Evolutionary conservation across 2,888 invertebrate genomes (phyloP), one percentile per base, ranked within the genome.

Genomic region (Hyles lineata): DNA sequence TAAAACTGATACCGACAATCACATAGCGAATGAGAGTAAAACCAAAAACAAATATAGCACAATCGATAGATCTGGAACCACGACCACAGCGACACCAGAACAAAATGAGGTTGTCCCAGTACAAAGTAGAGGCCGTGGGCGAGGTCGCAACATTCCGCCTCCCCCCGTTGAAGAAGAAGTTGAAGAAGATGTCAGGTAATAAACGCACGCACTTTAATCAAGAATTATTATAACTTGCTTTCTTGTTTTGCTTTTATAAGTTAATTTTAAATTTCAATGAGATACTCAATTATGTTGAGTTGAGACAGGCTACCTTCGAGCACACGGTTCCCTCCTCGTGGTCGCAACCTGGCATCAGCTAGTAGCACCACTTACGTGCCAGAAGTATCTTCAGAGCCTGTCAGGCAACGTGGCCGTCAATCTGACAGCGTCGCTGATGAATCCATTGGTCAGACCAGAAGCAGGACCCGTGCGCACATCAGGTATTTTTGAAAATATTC

Each of bases 301-400:
- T n/a, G n/a, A n/a, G 85, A 84, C 78, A 94, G 98, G 79, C 90
- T 98, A 77, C 98, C 98, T 2, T 96, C 96, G n/a, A 97, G 97
- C 84, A 98, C 98, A n/a, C 96, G 98, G 77, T 98, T 98, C 89
- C 97, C 97, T 76, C 97, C 97, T 63, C 96, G 97, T 74, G 96
- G 96, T 79, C 93, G 96, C 89, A 90, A 88, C 91, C 80, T 94
- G 71, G 89, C 86, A 23, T 81, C 90, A 73, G 76, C 85, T 60
- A 93, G 93, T 78, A 95, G 95, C 29, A 95, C 96, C 60, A 95
- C 96, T 73, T 87, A 86, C 75, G 91, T 84, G 77, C 94, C 92
- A 76, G 95, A 90, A 88, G 87, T 87, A 71, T 88, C 92, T n/a
- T 89, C 95, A 78, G 91, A 95, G 89, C 85, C 93, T 77, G 86